phyloP scores from a whole-genome alignment of 2,888 invertebrate genomes.

The Anarsia innoxiella region DNA sequence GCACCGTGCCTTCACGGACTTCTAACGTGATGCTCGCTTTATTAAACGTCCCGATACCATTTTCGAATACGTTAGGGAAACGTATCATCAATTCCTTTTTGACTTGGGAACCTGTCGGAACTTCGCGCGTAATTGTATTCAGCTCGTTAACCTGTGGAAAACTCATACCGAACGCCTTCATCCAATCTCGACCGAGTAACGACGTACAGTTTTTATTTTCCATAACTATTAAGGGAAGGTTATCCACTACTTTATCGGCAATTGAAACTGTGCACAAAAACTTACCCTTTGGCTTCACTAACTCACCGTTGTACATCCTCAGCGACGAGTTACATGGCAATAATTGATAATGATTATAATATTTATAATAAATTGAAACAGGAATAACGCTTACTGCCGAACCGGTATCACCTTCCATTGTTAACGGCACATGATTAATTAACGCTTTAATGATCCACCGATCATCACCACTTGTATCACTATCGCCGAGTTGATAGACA shows the following conservation, averaged over 20 bases:
- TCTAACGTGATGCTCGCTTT: not conserved
- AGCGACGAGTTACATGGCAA: conserved; percentile 1
- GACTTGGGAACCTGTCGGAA: not conserved
- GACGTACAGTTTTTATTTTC: conserved; percentile 7
- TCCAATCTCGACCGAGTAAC: conserved; percentile 9
- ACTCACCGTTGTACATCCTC: conserved; percentile 13
- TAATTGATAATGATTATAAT: not conserved
- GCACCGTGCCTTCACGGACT: not conserved
- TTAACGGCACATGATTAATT: conserved; percentile 4
- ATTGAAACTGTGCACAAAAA: not conserved
- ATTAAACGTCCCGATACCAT: not conserved
- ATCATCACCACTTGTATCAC: conserved; percentile 2
- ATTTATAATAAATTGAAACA: conserved; percentile 6
- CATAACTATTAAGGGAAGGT: conserved; percentile 1
- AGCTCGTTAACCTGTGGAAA: conserved; percentile 1
- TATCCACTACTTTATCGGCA: not conserved
- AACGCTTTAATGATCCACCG: conserved; percentile 1
- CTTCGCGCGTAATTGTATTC: not conserved
- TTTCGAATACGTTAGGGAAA: not conserved
- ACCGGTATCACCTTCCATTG: conserved; percentile 15
- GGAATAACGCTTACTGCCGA: conserved; percentile 14
- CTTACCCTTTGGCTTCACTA: conserved; percentile 9
- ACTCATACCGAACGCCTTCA: conserved; percentile 9
- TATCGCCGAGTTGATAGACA: conserved; percentile 7
- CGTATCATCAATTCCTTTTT: not conserved